Evolutionary conservation across 2,113 vertebrate species (phyloP), one percentile per base, ranked within the genome.

Genomic region (Triplophysa tibetana): DNA sequence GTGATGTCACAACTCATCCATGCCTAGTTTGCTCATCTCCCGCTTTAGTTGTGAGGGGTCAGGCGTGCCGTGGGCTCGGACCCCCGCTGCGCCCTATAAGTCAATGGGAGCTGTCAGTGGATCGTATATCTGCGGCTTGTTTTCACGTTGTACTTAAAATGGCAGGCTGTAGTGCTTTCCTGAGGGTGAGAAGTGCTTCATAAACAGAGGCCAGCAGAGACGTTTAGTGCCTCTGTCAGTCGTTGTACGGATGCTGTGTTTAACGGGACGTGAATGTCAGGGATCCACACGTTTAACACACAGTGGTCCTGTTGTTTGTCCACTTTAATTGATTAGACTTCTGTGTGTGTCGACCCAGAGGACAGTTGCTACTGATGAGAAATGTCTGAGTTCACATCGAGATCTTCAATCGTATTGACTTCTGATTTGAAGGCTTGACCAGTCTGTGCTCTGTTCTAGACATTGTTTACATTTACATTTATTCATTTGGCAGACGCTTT

Each of bases 1-100:
- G 87, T 94, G 93, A 94, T 91, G 91, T 95, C 93, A 93, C 82
- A 84, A 48, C 50, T 84, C 76, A 87, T 87, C 77, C 88, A 70
- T 89, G 88, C 86, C 76, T 82, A 82, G 66, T 87, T 87, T 56
- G 87, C 85, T 91, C 88, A 84, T 91, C 89, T 80, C 82, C 70
- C 12, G 43, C 65, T 88, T 91, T 86, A 86, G 82, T 9, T 0
- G 21, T 26, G 63, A 78, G 73, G 66, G 63, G 75, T 75, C 2
- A 19, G 84, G 77, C 26, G 52, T 77, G 69, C 48, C 48, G 76
- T 33, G 70, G 69, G 68, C 75, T 60, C 60, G 68, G 73, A 24
- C 23, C 16, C 33, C 21, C 26, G 21, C 82, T 78, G 62, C 33
- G 86, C 24, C 85, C 88, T 14, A 74, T 78, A 23, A 81, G 86